Evolutionary conservation across 1,140 invertebrate species (phyloP).

Genomic region (Agrypnia vestita): DNA sequence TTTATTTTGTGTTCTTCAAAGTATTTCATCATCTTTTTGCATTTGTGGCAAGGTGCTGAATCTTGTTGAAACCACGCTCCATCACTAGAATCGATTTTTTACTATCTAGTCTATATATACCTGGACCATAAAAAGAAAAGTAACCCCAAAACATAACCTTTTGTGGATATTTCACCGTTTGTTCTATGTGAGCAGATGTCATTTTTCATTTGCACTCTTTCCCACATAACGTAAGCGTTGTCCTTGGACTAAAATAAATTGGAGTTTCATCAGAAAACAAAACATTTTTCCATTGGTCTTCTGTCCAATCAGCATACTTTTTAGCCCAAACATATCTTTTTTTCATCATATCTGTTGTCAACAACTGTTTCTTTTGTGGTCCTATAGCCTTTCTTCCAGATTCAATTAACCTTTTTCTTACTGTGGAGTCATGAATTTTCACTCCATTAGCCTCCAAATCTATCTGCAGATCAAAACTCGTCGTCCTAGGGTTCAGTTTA

Average conservation of each 20-base stretch:
- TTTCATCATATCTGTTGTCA: constrained; percentile 1
- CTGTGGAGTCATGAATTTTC: neutral
- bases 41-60: too few relatives aligned
- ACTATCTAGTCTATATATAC: too few relatives aligned
- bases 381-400: neutral
- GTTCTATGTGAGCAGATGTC: too few relatives aligned
- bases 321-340: neutral
- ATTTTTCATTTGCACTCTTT: too few relatives aligned
- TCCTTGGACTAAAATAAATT: neutral
- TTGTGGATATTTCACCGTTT: too few relatives aligned
- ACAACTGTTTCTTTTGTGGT: neutral
- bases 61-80: too few relatives aligned
- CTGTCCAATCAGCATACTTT: constrained; percentile 1
- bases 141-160: too few relatives aligned
- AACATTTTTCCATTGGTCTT: neutral
- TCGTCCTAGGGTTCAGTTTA: neutral
- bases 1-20: too few relatives aligned
- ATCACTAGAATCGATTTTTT: neutral
- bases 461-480: neutral
- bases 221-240: too few relatives aligned
- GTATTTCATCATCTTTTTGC: too few relatives aligned
- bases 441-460: neutral
- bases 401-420: neutral
- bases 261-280: neutral
- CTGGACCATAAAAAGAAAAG: too few relatives aligned